A percentile compares a stretch with the other conserved stretches of the same genome.
phyloP scores from a whole-genome alignment of 2,888 invertebrate genomes.

The Microplitis deprimator region DNA sequence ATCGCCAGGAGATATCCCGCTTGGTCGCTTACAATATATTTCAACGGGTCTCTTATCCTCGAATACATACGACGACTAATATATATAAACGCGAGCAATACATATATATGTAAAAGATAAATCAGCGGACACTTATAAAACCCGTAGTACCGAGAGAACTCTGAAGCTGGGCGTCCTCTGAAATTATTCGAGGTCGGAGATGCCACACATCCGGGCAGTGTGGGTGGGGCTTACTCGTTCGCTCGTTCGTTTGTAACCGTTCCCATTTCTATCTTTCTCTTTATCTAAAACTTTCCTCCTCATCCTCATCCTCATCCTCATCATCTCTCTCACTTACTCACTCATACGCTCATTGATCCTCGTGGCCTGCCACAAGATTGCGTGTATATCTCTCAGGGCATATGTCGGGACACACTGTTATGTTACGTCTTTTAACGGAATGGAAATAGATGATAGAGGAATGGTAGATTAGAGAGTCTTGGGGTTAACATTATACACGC shows the following conservation, averaged over 20 bases:
- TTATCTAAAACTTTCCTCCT: background rate
- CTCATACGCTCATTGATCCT: slow-evolving; percentile 16
- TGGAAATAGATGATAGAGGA: slow-evolving; percentile 24
- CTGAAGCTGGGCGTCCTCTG: background rate
- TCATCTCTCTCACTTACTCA: background rate
- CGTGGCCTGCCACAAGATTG: slow-evolving; percentile 15
- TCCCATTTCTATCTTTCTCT: background rate
- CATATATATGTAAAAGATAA: background rate
- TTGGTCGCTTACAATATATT: slow-evolving; percentile 25
- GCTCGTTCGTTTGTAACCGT: background rate
- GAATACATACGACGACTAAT: background rate
- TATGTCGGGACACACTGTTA: background rate
- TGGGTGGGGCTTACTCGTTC: slow-evolving; percentile 5
- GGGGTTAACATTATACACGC: slow-evolving; percentile 9
- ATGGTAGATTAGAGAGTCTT: slow-evolving; percentile 45
- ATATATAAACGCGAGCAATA: background rate
- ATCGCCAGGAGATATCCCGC: slow-evolving; percentile 22
- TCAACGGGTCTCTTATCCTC: slow-evolving; percentile 16
- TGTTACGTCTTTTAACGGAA: slow-evolving; percentile 26
- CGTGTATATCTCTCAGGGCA: slow-evolving; percentile 13
- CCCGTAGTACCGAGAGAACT: background rate
- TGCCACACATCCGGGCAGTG: slow-evolving; percentile 15
- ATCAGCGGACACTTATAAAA: slow-evolving; percentile 20
- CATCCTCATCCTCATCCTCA: background rate
- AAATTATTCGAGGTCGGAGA: slow-evolving; percentile 12